Evolutionary conservation across 2,797 vertebrate species (phyloP).

Genomic region (Lates japonicus): DNA sequence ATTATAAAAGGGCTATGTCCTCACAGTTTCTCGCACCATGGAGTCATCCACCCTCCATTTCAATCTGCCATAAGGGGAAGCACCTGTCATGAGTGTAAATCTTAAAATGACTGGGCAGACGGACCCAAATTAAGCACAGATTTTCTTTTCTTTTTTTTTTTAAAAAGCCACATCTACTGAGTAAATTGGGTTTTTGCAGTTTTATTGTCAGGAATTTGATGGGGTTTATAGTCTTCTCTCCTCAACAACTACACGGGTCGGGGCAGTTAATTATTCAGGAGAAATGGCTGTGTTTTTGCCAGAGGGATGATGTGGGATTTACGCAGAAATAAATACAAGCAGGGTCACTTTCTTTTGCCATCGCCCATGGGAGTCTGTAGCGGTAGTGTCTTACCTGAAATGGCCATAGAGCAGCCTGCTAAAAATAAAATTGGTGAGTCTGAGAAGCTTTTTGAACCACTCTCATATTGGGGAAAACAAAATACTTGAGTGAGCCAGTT

Average conservation of each 20-base stretch:
- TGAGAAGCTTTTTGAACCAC: not conserved
- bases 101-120: not conserved
- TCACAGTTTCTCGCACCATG: constrained; percentile 1
- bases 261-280: constrained; percentile 65
- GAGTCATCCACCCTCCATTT: not conserved
- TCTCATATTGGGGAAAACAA: not conserved
- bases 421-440: constrained; percentile 4
- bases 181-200: constrained; percentile 12
- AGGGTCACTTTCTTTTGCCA: constrained; percentile 42
- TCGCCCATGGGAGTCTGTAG: constrained; percentile 26
- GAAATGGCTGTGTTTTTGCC: constrained; percentile 40
- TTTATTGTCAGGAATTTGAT: constrained; percentile 39
- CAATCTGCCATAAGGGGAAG: not conserved
- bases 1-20: not conserved
- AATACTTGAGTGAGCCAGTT: not conserved
- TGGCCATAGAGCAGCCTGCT: not conserved
- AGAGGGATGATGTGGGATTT: constrained; percentile 42
- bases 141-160: constrained; percentile 38
- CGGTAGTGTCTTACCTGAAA: constrained; percentile 28
- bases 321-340: constrained; percentile 42
- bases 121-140: constrained; percentile 2
- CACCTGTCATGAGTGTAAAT: not conserved
- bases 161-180: constrained; percentile 12
- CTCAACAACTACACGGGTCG: constrained; percentile 29
- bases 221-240: constrained; percentile 29